phyloP scores from a whole-genome alignment of 2,888 invertebrate genomes.

The Metellina segmentata region DNA sequence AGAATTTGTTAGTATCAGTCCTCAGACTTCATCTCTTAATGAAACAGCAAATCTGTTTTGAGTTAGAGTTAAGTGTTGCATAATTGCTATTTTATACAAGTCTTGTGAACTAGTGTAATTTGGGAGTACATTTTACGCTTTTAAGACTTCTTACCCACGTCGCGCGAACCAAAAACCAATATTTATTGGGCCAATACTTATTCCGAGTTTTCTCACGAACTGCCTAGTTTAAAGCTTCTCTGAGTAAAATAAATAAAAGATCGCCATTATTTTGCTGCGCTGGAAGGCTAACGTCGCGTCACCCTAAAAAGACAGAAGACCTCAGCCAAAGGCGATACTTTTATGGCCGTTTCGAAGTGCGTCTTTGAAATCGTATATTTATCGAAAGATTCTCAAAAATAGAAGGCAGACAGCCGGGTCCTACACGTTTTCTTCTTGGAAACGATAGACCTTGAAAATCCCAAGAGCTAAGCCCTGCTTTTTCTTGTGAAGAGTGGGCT shows the following conservation, averaged over 20 bases:
- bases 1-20: too few relatives aligned
- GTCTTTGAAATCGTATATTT: slow-evolving; percentile 17
- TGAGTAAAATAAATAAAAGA: not conserved
- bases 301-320: slow-evolving; percentile 6
- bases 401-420: not conserved
- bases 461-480: not conserved
- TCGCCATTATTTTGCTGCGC: not conserved
- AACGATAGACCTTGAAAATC: slow-evolving; percentile 1
- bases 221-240: not conserved
- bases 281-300: slow-evolving; percentile 12
- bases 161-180: too few relatives aligned
- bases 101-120: too few relatives aligned
- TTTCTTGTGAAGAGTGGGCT: not conserved
- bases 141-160: too few relatives aligned
- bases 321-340: slow-evolving; percentile 21
- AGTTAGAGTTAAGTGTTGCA: too few relatives aligned
- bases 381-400: slow-evolving; percentile 18
- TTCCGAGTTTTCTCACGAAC: not conserved
- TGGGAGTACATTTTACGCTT: too few relatives aligned
- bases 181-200: not conserved
- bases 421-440: not conserved
- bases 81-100: too few relatives aligned
- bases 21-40: too few relatives aligned
- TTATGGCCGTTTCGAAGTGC: slow-evolving; percentile 28
- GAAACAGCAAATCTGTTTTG: too few relatives aligned